Evolutionary conservation across 2,888 invertebrate genomes (phyloP).

Genomic region (Sesia apiformis): DNA sequence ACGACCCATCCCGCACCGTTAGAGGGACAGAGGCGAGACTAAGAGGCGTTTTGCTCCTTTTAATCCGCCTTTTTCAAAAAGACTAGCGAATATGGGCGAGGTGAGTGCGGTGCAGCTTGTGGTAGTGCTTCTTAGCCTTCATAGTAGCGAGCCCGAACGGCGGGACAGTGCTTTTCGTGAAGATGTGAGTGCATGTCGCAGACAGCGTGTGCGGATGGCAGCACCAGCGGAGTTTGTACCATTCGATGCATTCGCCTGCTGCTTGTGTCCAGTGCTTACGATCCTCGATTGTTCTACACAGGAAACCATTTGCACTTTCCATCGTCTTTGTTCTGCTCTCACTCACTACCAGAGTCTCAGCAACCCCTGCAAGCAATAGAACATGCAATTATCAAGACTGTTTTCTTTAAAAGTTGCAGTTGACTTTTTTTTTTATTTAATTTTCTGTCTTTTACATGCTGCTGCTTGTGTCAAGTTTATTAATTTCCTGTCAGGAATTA

Average conservation of each 20-base stretch:
- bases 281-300: slow-evolving; percentile 21
- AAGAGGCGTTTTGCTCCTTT: slow-evolving; percentile 66
- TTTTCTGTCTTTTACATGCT: no score
- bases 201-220: slow-evolving; percentile 49
- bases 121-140: slow-evolving; percentile 60
- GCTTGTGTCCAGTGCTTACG: slow-evolving; percentile 42
- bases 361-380: no score
- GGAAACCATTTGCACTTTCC: slow-evolving; percentile 30
- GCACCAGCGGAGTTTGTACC: slow-evolving; percentile 13
- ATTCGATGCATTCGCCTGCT: slow-evolving; percentile 16
- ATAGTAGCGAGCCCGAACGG: slow-evolving; percentile 36
- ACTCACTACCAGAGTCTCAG: neutral
- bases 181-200: slow-evolving; percentile 59
- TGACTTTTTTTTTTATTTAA: no score
- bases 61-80: slow-evolving; percentile 66
- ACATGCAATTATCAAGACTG: no score
- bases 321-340: slow-evolving; percentile 38
- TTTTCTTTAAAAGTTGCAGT: no score
- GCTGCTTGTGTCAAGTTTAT: no score
- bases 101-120: slow-evolving; percentile 67
- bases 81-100: slow-evolving; percentile 73
- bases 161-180: slow-evolving; percentile 53
- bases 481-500: no score
- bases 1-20: slow-evolving; percentile 61
- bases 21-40: slow-evolving; percentile 66